Conservation (phyloP, 2,888 invertebrate species). For the Polymixis lichenea region DNA sequence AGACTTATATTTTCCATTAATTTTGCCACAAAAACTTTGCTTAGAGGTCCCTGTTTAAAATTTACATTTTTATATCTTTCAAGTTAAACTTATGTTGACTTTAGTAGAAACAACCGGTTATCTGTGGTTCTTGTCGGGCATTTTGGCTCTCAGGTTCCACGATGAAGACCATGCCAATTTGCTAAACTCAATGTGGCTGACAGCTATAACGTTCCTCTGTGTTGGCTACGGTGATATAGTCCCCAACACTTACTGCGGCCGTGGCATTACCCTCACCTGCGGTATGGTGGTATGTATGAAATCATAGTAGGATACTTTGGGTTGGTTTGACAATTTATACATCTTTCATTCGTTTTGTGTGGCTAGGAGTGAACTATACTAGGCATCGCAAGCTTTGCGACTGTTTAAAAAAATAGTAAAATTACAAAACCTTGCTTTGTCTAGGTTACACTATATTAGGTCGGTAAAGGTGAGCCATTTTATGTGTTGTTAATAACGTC, state of each 20-base stretch:
- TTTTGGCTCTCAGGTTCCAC: slow-evolving; percentile 96
- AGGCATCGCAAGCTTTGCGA: slow-evolving; percentile 79
- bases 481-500: slow-evolving; percentile 82
- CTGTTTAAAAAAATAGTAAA: slow-evolving; percentile 19
- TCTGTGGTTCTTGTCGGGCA: slow-evolving; percentile 90
- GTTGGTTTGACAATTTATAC: slow-evolving; percentile 74
- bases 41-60: slow-evolving; percentile 49
- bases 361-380: slow-evolving; percentile 68
- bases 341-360: slow-evolving; percentile 69
- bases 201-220: slow-evolving; percentile 99
- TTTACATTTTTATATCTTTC: slow-evolving; percentile 43
- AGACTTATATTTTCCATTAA: slow-evolving; percentile 33
- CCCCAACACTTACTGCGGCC: slow-evolving; percentile 99
- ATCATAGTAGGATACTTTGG: slow-evolving; percentile 82
- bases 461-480: slow-evolving; percentile 90
- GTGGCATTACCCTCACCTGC: slow-evolving; percentile 99
- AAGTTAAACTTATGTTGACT: slow-evolving; percentile 64
- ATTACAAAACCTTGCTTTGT: slow-evolving; percentile 78
- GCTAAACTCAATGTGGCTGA: slow-evolving; percentile 99
- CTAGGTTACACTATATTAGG: slow-evolving; percentile 76
- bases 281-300: slow-evolving; percentile 99
- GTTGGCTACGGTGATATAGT: slow-evolving; percentile 99
- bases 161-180: slow-evolving; percentile 99
- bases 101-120: slow-evolving; percentile 80
- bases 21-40: slow-evolving; percentile 56